phyloP scores from a whole-genome alignment of 2,113 vertebrate species.

The Montifringilla adamsi region DNA sequence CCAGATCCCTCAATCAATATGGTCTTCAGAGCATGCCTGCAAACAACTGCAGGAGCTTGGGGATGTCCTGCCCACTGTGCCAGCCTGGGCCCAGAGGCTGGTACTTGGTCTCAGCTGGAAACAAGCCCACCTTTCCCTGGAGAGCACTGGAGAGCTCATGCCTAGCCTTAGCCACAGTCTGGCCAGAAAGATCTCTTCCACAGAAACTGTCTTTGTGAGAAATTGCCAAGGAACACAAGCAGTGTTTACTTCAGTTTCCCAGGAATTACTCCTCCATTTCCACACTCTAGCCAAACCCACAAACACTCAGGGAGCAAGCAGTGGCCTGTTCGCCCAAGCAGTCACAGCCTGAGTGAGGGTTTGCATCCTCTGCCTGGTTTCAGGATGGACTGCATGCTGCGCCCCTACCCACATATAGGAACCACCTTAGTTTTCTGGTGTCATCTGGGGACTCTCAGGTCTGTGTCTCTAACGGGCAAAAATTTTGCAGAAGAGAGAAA shows the following conservation, averaged over 20 bases:
- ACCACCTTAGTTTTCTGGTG: not conserved
- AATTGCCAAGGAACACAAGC: conserved; percentile 18
- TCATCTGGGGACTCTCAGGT: not conserved
- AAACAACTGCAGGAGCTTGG: not conserved
- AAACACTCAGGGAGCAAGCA: not conserved
- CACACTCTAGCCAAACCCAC: not conserved
- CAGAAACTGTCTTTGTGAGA: not conserved
- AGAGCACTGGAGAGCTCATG: not conserved
- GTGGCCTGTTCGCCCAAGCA: not conserved
- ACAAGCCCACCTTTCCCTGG: not conserved
- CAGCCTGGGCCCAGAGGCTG: not conserved
- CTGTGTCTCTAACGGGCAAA: not conserved
- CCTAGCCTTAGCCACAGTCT: not conserved
- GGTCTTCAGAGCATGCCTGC: not conserved
- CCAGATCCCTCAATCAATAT: not conserved
- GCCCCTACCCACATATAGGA: not conserved
- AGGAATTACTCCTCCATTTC: not conserved
- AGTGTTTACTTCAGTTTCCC: not conserved
- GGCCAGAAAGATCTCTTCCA: not conserved
- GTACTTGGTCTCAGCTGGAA: not conserved
- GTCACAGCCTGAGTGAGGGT: not conserved
- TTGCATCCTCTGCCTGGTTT: not conserved
- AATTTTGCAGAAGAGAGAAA: not conserved
- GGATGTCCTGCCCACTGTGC: not conserved
- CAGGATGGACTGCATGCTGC: not conserved